These are phyloP conservation scores for Unio delphinus DNA, from an alignment of 2,888 invertebrate species.

Conservation along the genomic window DNA sequence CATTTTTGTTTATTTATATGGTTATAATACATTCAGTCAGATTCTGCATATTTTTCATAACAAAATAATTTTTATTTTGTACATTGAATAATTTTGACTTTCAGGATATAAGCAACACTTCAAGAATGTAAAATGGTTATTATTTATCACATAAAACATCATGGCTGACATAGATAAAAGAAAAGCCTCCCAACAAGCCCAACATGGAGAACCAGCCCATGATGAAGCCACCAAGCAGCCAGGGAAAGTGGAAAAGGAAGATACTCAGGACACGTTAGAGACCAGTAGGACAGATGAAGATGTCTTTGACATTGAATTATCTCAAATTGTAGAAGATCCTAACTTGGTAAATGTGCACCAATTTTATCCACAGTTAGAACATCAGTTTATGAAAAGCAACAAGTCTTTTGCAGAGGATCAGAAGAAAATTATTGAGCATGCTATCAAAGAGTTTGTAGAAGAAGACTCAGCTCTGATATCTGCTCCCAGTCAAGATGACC, in stretches of 20 bases:
- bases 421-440: constrained; percentile 32
- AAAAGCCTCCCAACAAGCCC: neutral
- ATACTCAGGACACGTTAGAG: too few species aligned
- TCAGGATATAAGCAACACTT: too few species aligned
- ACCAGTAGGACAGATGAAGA: constrained; percentile 12
- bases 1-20: too few species aligned
- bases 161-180: too few species aligned
- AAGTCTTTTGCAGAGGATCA: constrained; percentile 31
- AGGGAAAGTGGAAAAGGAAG: neutral
- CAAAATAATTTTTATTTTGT: too few species aligned
- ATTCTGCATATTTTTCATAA: too few species aligned
- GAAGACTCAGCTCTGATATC: constrained; percentile 20
- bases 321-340: constrained; percentile 32
- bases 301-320: constrained; percentile 34
- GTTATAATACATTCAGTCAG: too few species aligned
- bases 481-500: constrained; percentile 9
- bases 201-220: neutral
- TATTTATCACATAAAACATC: too few species aligned
- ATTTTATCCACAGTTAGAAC: constrained; percentile 59
- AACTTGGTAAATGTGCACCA: constrained; percentile 61
- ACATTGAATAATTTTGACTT: too few species aligned
- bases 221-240: neutral
- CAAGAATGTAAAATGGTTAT: too few species aligned
- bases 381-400: constrained; percentile 46
- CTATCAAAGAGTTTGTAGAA: constrained; percentile 32